A percentile compares a stretch with the other conserved stretches of the same genome.
These are phyloP conservation scores for Capreolus pygargus DNA, from an alignment of 2,113 vertebrate species.

Conservation along the genomic window DNA sequence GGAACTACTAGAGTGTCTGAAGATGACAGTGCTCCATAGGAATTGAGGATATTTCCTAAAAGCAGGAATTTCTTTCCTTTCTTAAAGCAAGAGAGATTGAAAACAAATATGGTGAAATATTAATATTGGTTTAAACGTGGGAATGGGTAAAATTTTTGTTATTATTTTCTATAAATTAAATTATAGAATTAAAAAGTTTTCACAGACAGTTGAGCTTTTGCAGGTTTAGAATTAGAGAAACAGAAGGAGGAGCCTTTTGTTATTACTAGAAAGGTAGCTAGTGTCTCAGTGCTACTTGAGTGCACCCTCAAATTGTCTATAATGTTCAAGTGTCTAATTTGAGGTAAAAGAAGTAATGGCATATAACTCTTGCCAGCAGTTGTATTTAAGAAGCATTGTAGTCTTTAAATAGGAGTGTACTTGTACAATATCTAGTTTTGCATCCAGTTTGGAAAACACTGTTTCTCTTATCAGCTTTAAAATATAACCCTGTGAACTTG, in stretches of 20 bases:
- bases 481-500: neutral
- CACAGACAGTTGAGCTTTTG: neutral
- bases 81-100: neutral
- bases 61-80: neutral
- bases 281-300: neutral
- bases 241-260: neutral
- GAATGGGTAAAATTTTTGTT: neutral
- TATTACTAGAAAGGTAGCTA: neutral
- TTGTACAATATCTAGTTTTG: neutral
- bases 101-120: neutral
- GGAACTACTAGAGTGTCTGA: neutral
- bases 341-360: conserved; percentile 24
- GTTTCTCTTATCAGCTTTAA: neutral
- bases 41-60: neutral
- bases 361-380: neutral
- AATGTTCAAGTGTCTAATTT: conserved; percentile 17
- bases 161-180: neutral
- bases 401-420: conserved; percentile 50
- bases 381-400: conserved; percentile 16
- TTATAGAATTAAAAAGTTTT: neutral
- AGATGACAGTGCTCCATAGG: neutral
- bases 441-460: conserved; percentile 29
- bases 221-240: neutral
- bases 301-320: neutral
- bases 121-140: neutral